Base-by-base conservation (phyloP, 2,113 vertebrate species). In the Phylloscopus whistleri region DNA sequence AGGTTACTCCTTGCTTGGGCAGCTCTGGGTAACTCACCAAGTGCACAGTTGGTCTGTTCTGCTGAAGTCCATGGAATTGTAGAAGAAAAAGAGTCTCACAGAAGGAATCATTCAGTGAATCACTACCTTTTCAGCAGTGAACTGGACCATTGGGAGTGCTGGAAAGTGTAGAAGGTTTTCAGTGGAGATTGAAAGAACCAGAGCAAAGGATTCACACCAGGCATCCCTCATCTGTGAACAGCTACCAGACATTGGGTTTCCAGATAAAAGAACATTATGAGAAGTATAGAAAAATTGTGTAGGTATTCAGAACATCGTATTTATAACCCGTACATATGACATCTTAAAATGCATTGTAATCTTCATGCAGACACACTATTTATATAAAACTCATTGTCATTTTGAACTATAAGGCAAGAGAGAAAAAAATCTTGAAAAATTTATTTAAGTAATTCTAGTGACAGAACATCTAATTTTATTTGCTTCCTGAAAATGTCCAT, bases 111-210 rank as follows among this genome's bases (percentile, higher is more conserved):
- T 53, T 68, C 10, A 21, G 64, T 53, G 80, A 66, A 87, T 68
- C 27, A 53, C 55, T 44, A 15, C 39, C 20, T 79, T 76, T 84
- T 41, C 46, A 66, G 27, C 33, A 58, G 24, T 43, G n/a, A 82
- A 51, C 11, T 27, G 31, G 28, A 87, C 56, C 2, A 9, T 14
- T 0, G 0, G 24, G 51, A 67, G 41, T 33, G 66, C 59, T 75
- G 30, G 27, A 41, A 74, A 73, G 43, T 22, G 8, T 37, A 70
- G 28, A 58, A 56, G 30, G 13, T 83, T 82, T 74, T 85, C 43
- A 60, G 49, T 12, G 23, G 43, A 49, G 16, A 67, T 3, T 55
- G 41, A 93, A 90, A 85, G 24, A 93, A 81, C 4, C 13, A 89
- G 41, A 82, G 31, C 22, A 82, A 60, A 30, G 26, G 4, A 75